Conservation (phyloP, 2,113 vertebrate genomes). For the Campylomormyrus numenius region DNA sequence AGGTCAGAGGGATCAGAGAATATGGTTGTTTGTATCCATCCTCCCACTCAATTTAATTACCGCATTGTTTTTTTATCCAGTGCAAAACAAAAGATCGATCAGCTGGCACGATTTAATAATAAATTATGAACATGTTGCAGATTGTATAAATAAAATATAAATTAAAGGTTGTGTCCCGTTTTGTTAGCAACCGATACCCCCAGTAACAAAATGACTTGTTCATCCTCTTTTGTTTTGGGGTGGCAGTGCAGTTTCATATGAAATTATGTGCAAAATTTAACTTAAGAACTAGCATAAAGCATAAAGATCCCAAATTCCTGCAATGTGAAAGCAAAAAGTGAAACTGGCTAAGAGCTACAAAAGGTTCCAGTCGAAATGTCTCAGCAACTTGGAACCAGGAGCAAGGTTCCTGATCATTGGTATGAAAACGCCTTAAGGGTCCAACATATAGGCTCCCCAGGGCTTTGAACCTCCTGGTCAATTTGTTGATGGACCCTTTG, state of each 20-base stretch:
- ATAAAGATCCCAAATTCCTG: no score
- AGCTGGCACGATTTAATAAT: no score
- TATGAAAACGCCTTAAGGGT: background rate
- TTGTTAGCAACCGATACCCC: background rate
- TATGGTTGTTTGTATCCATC: no score
- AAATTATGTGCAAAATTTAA: no score
- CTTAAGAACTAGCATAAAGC: background rate
- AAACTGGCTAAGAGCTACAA: background rate
- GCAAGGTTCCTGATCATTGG: background rate
- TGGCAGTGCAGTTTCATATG: no score
- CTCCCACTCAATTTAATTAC: no score
- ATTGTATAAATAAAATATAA: no score
- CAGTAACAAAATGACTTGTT: no score
- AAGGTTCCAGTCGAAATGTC: background rate
- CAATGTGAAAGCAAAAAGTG: background rate
- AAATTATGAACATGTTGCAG: no score
- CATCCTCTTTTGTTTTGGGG: no score
- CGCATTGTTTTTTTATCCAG: background rate
- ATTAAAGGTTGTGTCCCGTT: background rate
- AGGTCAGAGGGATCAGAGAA: no score
- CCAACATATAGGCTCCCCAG: background rate
- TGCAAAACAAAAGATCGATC: no score
- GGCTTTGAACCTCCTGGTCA: background rate
- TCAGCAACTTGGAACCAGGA: background rate
- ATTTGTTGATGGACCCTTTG: background rate